phyloP scores from a whole-genome alignment of 2,113 vertebrate genomes.

The Limanda limanda region DNA sequence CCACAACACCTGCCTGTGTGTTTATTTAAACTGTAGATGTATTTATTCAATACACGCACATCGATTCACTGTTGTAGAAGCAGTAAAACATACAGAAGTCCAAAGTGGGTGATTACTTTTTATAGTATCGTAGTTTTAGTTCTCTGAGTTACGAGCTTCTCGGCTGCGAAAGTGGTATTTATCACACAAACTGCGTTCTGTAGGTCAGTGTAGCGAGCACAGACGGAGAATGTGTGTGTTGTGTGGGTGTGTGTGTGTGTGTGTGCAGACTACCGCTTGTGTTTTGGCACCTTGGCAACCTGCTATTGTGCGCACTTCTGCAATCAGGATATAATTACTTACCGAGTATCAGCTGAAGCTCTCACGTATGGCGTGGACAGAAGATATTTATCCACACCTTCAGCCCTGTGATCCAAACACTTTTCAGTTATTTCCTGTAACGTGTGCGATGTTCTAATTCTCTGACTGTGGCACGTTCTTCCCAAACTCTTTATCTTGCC shows the following conservation, averaged over 20 bases:
- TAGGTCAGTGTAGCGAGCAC: slow-evolving; percentile 44
- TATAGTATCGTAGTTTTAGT: slow-evolving; percentile 30
- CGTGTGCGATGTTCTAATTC: slow-evolving; percentile 30
- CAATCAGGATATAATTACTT: slow-evolving; percentile 46
- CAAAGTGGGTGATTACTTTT: slow-evolving; percentile 41
- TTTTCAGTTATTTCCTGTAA: slow-evolving; percentile 34
- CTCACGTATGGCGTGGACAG: slow-evolving; percentile 48
- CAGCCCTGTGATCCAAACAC: slow-evolving; percentile 22
- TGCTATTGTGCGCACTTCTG: slow-evolving; percentile 17
- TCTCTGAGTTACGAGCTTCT: slow-evolving; percentile 38
- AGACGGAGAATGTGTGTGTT: slow-evolving; percentile 24
- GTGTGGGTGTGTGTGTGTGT: slow-evolving; percentile 14
- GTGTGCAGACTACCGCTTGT: slow-evolving; percentile 34
- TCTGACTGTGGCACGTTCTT: not conserved
- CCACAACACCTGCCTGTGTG: not conserved
- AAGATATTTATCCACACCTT: slow-evolving; percentile 36
- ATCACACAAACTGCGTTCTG: slow-evolving; percentile 42
- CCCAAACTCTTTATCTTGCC: not conserved
- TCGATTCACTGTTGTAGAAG: slow-evolving; percentile 34
- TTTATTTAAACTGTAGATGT: not conserved
- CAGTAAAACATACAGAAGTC: not conserved
- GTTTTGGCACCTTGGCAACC: slow-evolving; percentile 63
- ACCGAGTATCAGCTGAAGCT: slow-evolving; percentile 12
- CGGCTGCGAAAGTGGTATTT: slow-evolving; percentile 33
- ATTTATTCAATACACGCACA: slow-evolving; percentile 20